phyloP scores from a whole-genome alignment of 1,140 invertebrate genomes.

The Drosophila quadrilineata region DNA sequence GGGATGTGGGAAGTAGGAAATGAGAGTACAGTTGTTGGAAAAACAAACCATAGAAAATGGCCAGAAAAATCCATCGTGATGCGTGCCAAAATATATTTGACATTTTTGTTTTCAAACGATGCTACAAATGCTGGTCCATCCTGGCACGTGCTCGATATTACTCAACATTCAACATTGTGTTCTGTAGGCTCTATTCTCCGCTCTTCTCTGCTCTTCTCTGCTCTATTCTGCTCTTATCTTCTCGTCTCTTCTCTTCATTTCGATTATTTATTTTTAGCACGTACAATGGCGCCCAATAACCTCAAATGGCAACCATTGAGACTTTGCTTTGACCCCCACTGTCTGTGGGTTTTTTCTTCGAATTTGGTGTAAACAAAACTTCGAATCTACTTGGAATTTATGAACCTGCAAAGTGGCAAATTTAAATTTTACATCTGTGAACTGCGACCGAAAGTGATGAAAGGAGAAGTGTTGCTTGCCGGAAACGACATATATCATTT shows the following conservation, averaged over 20 bases:
- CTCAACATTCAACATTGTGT: no score
- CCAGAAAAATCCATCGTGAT: slow-evolving; percentile 43
- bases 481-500: no score
- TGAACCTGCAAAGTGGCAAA: slow-evolving; percentile 38
- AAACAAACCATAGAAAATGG: slow-evolving; percentile 31
- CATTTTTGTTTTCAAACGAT: slow-evolving; percentile 34
- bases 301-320: slow-evolving; percentile 26
- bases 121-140: not conserved
- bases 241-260: no score
- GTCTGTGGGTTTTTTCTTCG: no score
- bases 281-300: slow-evolving; percentile 42
- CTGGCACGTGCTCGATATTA: slow-evolving; percentile 39
- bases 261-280: slow-evolving; percentile 45
- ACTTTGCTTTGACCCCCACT: no score
- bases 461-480: slow-evolving; percentile 19
- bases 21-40: no score
- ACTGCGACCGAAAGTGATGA: slow-evolving; percentile 1
- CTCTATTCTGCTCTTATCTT: no score
- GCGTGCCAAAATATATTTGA: slow-evolving; percentile 53
- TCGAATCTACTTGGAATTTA: slow-evolving; percentile 31
- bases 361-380: slow-evolving; percentile 32
- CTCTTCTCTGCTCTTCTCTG: no score
- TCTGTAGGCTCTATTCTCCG: slow-evolving; percentile 7
- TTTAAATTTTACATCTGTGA: slow-evolving; percentile 31
- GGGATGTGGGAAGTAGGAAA: no score